Evolutionary conservation across 2,888 invertebrate genomes (phyloP).

Genomic region (Orthosia incerta): DNA sequence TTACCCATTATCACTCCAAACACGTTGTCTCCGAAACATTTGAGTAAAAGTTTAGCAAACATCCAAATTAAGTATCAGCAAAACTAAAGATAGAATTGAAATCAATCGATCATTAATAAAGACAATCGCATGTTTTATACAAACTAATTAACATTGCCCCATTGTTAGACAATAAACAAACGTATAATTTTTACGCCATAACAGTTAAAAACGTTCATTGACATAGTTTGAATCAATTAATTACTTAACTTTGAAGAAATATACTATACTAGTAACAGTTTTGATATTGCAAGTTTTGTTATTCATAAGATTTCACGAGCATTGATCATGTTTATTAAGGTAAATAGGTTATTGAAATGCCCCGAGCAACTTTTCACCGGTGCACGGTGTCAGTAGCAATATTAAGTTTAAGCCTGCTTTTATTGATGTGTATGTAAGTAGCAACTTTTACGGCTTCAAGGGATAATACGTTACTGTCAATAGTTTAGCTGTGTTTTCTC

Average conservation of each 20-base stretch:
- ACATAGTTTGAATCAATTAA: conserved; percentile 43
- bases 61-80: neutral
- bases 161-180: conserved; percentile 40
- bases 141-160: conserved; percentile 25
- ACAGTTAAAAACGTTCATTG: conserved; percentile 46
- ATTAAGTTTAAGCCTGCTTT: conserved; percentile 15
- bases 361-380: conserved; percentile 32
- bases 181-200: conserved; percentile 18
- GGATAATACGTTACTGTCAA: conserved; percentile 2
- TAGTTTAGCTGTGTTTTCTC: neutral
- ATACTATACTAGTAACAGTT: neutral
- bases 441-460: conserved; percentile 40
- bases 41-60: neutral
- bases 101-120: conserved; percentile 21
- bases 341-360: conserved; percentile 33
- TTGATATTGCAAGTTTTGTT: conserved; percentile 44
- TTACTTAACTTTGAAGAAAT: conserved; percentile 40
- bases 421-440: conserved; percentile 36
- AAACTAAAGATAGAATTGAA: neutral
- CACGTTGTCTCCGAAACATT: neutral
- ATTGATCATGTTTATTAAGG: conserved; percentile 35
- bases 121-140: conserved; percentile 36
- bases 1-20: neutral
- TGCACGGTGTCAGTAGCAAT: conserved; percentile 29
- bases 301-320: conserved; percentile 22